phyloP scores from a whole-genome alignment of 1,140 invertebrate species.

The Trigoniulus corallinus region DNA sequence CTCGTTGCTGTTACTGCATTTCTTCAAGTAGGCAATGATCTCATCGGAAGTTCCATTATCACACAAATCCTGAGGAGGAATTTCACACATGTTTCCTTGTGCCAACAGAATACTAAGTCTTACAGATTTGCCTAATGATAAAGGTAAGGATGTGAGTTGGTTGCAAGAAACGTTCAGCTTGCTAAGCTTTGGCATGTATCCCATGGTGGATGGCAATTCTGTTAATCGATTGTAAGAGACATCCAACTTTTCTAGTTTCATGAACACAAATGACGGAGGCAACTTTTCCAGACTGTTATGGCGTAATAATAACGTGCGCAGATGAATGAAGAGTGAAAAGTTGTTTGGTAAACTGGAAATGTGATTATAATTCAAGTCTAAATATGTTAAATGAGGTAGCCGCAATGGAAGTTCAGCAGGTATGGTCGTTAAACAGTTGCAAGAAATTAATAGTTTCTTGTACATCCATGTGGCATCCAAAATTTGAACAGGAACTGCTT shows the following conservation, averaged over 20 bases:
- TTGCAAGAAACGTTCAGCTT: slow-evolving; percentile 26
- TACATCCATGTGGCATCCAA: slow-evolving; percentile 3
- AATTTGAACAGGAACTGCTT: neutral
- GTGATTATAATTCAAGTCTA: slow-evolving; percentile 26
- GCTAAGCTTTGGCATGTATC: slow-evolving; percentile 20
- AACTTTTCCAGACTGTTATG: slow-evolving; percentile 21
- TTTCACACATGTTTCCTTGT: slow-evolving; percentile 18
- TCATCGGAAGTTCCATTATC: slow-evolving; percentile 23
- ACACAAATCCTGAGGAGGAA: slow-evolving; percentile 22
- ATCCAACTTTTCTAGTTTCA: slow-evolving; percentile 25
- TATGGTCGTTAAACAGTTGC: slow-evolving; percentile 17
- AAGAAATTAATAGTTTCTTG: slow-evolving; percentile 1
- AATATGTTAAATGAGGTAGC: slow-evolving; percentile 23
- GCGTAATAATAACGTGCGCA: slow-evolving; percentile 19
- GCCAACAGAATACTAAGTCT: slow-evolving; percentile 21
- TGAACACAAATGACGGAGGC: slow-evolving; percentile 20
- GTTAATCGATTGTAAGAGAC: slow-evolving; percentile 24
- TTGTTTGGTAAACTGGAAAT: slow-evolving; percentile 22
- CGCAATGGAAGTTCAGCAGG: slow-evolving; percentile 24
- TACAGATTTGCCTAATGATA: slow-evolving; percentile 19
- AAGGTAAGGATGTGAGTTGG: slow-evolving; percentile 21
- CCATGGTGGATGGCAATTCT: slow-evolving; percentile 21
- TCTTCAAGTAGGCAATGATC: slow-evolving; percentile 20
- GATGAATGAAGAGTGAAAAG: slow-evolving; percentile 26
- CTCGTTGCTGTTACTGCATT: slow-evolving; percentile 8